A percentile compares a stretch with the other conserved stretches of the same genome.
These are phyloP conservation scores for Blomia tropicalis DNA, from an alignment of 2,888 invertebrate genomes.

Conservation along the genomic window DNA sequence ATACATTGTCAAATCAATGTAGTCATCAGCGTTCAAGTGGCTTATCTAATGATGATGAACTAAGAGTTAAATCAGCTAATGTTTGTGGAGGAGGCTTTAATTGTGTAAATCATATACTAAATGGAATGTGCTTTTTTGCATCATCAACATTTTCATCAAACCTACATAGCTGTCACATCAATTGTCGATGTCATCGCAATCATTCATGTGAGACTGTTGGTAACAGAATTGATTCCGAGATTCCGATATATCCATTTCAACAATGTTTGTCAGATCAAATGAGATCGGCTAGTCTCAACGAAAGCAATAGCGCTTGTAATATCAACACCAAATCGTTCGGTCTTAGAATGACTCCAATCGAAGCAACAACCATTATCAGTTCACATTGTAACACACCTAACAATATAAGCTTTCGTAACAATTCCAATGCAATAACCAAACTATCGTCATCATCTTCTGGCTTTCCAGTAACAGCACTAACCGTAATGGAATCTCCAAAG, in stretches of 20 bases:
- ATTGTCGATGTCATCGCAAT: constrained; percentile 2
- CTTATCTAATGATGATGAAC: too few relatives aligned
- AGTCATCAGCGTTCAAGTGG: too few relatives aligned
- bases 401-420: neutral
- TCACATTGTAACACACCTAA: neutral
- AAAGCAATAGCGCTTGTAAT: too few relatives aligned
- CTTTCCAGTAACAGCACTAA: constrained; percentile 5
- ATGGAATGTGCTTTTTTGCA: too few relatives aligned
- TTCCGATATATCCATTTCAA: neutral
- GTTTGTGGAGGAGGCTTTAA: too few relatives aligned
- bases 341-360: neutral
- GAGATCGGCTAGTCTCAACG: too few relatives aligned
- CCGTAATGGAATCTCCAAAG: constrained; percentile 12
- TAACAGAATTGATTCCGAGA: neutral
- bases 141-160: too few relatives aligned
- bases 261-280: too few relatives aligned
- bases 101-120: too few relatives aligned
- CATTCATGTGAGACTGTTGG: neutral
- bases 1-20: too few relatives aligned
- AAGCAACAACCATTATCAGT: constrained; percentile 7
- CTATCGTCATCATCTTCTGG: constrained; percentile 2
- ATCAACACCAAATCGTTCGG: too few relatives aligned
- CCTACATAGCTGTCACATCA: neutral
- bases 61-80: too few relatives aligned
- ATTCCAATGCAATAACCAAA: neutral